Base-by-base conservation (phyloP, 2,113 vertebrate genomes). In the Oreotrochilus melanogaster region DNA sequence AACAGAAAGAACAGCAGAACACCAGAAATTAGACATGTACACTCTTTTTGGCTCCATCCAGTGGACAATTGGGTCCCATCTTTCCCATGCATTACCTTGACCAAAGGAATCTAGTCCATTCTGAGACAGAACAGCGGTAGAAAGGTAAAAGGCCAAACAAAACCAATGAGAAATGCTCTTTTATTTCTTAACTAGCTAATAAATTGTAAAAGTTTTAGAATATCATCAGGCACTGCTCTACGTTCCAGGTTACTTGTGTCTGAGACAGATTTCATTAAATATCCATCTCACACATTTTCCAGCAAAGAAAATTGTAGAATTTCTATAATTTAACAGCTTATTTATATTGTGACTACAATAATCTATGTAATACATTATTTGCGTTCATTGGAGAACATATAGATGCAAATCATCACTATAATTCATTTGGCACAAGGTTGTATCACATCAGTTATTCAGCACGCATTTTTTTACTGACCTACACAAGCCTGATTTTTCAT, bases 381-480 rank as follows among this genome's bases (percentile, higher is more conserved):
- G 31, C 83, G 11, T 92, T 95, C 50, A 58, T 78, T 84, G 56
- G 43, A 57, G 5, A 60, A 65, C 3, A 2, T 72, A 43, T 78
- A n/a, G 45, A 35, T 60, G 60, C 6, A 92, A 96, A 89, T 86
- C 54, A 89, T 75, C 9, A 58, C 45, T 69, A 78, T 76, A 90
- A 89, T 79, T 94, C 71, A 76, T 23, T 48, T 22, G 22, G 30
- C 7, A 76, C 27, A 80, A 90, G 33, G 53, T 21, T 88, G 90
- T 30, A 37, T 37, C 35, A 81, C 96, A 86, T 75, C 72, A 90
- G 48, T 96, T 91, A 87, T 83, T 93, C 82, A 93, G 57, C 39
- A 84, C 53, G 71, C 64, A 2, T 4, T 58, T 74, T 83, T 85
- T 92, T 57, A 74, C 47, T 82, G 51, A 9, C 21, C 23, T 28